Evolutionary conservation across 2,888 invertebrate genomes (phyloP), one percentile per base, ranked within the genome.

Genomic region (Rotaria sp.): DNA sequence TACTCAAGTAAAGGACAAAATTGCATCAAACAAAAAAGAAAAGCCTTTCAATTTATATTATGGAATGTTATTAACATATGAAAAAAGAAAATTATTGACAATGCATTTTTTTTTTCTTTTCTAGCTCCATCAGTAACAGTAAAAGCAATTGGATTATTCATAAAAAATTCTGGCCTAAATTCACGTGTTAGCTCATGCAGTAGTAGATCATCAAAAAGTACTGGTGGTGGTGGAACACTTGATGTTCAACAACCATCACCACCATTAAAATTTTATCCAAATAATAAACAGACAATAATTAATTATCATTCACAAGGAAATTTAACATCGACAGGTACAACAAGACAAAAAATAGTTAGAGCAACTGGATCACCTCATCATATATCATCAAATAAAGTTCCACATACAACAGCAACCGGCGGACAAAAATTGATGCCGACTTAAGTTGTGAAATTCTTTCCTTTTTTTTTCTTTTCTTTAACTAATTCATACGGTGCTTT

Each of bases 231-330:
- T 8, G 67, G 15, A 35, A 30, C 67, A 5, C 67, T 30, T 8
- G 30, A 18, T 67, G 7, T 30, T 67, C 67, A 67, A 21, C 35
- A 18, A 67, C 80, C 45, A 80, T 80, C 80, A 45, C 80, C 80
- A 45, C 80, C 45, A 80, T 26, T 80, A 15, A 80, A 35, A 80
- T 80, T 45, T 45, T 45, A 80, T 45, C 80, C 80, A n/a, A 80
- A 15, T 15, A 26, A 24, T 41, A 80, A 80, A 45, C n/a, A 24
- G 5, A 45, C 38, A 38, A 3, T 26, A 11, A 15, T 80, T 26
- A 80, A 80, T 80, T 80, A 80, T 80, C 41, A 80, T 26, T 80
- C 80, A 80, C 80, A 80, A 38, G 45, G n/a, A 80, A 80, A 80
- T 45, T 80, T 80, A 80, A 41, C 41, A 67, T 35, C 35, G 18